These are phyloP conservation scores for Dicaeum eximium DNA, from an alignment of 2,113 vertebrate species.

Conservation along the genomic window DNA sequence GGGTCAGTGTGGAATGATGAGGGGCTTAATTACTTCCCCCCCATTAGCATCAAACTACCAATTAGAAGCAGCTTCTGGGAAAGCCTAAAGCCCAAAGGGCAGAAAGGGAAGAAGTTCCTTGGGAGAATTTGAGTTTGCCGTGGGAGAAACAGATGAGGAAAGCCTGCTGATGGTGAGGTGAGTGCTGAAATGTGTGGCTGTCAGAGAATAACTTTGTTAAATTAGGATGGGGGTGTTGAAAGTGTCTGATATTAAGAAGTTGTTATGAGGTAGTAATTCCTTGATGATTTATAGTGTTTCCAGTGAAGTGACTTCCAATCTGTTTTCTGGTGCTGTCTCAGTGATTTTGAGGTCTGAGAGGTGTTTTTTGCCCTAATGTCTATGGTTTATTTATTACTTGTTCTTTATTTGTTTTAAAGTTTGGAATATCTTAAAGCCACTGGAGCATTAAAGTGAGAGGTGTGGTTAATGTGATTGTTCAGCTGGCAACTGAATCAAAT, in stretches of 20 bases:
- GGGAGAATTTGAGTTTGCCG: not conserved
- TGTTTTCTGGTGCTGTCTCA: not conserved
- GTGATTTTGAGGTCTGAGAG: not conserved
- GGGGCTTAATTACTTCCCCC: slow-evolving; percentile 2
- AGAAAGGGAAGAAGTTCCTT: not conserved
- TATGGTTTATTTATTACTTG: not conserved
- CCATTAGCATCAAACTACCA: not conserved
- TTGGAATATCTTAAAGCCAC: not conserved
- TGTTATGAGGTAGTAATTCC: not conserved
- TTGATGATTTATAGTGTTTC: not conserved
- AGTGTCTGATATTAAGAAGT: not conserved
- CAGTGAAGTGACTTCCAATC: not conserved
- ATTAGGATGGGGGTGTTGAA: not conserved
- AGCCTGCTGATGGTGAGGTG: not conserved
- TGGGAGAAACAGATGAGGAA: not conserved
- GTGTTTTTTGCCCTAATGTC: not conserved
- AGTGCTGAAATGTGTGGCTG: not conserved
- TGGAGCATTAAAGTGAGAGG: not conserved
- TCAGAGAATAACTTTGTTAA: not conserved
- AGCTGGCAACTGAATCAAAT: not conserved
- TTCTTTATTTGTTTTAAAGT: not conserved
- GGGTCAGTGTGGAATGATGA: not conserved
- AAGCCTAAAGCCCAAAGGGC: not conserved
- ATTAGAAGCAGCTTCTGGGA: slow-evolving; percentile 5
- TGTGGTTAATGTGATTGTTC: not conserved